These are phyloP conservation scores for Silurus asotus DNA, from an alignment of 2,113 vertebrate species.

Conservation along the genomic window DNA sequence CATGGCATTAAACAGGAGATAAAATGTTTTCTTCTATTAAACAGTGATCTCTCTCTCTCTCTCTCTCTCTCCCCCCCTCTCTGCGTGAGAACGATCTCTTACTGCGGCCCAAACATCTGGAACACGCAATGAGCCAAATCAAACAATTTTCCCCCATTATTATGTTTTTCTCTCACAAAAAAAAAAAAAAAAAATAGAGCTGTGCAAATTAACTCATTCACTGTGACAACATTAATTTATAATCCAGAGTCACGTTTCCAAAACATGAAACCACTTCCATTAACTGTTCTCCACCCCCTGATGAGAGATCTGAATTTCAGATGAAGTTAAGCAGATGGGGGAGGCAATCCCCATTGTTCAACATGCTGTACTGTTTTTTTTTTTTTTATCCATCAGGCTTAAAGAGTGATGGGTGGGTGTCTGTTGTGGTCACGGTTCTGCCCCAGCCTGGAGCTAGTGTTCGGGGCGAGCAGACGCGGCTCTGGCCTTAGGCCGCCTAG, in stretches of 20 bases:
- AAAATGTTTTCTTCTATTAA: not conserved
- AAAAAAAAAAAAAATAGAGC: not conserved
- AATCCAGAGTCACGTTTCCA: slow-evolving; percentile 69
- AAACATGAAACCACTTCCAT: slow-evolving; percentile 68
- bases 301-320: slow-evolving; percentile 70
- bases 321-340: slow-evolving; percentile 76
- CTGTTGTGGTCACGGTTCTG: slow-evolving; percentile 22
- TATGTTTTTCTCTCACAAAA: not conserved
- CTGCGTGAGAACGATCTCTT: not conserved
- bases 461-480: slow-evolving; percentile 53
- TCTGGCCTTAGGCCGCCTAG: slow-evolving; percentile 36
- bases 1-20: slow-evolving; percentile 8
- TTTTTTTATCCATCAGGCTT: slow-evolving; percentile 60
- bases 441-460: slow-evolving; percentile 43
- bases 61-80: not conserved
- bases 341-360: slow-evolving; percentile 72
- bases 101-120: slow-evolving; percentile 26
- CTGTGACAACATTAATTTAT: slow-evolving; percentile 67
- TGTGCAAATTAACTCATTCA: slow-evolving; percentile 72
- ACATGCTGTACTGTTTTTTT: slow-evolving; percentile 63
- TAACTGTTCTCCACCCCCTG: slow-evolving; percentile 56
- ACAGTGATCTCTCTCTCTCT: not conserved
- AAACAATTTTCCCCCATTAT: slow-evolving; percentile 58
- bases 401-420: slow-evolving; percentile 46
- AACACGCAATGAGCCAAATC: slow-evolving; percentile 63